Evolutionary conservation across 2,888 invertebrate genomes (phyloP), one percentile per base, ranked within the genome.

Genomic region (Tenthredo distinguenda): DNA sequence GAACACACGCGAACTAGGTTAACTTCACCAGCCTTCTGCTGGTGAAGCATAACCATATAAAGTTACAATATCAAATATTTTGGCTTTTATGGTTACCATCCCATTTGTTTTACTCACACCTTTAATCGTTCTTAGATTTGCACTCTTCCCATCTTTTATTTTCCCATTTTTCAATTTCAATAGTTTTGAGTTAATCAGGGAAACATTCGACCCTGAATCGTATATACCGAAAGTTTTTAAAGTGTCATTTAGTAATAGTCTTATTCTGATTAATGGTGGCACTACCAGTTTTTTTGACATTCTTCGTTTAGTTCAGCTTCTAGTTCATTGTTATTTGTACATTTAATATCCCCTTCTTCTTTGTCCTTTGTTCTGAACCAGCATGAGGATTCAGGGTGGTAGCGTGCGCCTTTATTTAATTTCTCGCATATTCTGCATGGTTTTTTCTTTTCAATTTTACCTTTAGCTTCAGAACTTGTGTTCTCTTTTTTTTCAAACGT

Each of bases 241-340:
- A 26, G 85, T 62, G 21, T 85, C 65, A 65, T 87, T 85, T 50
- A 87, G 72, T 83, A 82, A 26, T 86, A 87, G 47, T 74, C 84
- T 62, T 10, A 85, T 26, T 85, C 84, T 86, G 31, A 87, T 87
- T 85, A 87, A 87, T 88, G 89, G 88, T 89, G 87, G 77, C 50
- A 87, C 76, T 86, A 74, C 71, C 72, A 88, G 90, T 90, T 89
- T 90, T 89, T 89, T 89, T 85, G 87, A 81, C 87, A 85, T 18
- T 85, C 81, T 40, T 86, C 81, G 84, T 87, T 88, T 21, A 74
- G 43, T 74, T 74, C 74, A 3, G 43, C 21, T 37, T 74, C 47
- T 12, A 74, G 10, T 74, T 74, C 74, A 1, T 37, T 43, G 47
- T 74, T 74, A 47, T 74, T 74, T 74, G 43, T 43, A n/a, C n/a